phyloP scores from a whole-genome alignment of 2,888 invertebrate species.

The Drosophila aldrichi region DNA sequence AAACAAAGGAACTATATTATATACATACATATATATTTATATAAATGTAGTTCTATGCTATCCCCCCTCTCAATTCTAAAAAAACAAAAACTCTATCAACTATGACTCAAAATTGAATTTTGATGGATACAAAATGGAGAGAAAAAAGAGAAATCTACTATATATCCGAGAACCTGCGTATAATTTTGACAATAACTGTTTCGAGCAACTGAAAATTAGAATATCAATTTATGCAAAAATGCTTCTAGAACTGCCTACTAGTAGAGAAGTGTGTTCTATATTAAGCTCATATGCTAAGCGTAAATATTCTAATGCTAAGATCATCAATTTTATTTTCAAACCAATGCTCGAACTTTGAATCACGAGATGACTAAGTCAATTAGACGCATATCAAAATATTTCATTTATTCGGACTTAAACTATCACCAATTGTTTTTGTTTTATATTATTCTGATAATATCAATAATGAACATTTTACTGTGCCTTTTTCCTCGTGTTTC shows the following conservation, averaged over 20 bases:
- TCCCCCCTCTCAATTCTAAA: constrained; percentile 19
- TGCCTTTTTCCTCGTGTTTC: constrained; percentile 74
- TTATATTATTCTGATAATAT: neutral
- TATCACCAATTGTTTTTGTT: constrained; percentile 1
- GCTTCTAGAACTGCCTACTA: constrained; percentile 56
- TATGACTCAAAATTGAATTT: constrained; percentile 68
- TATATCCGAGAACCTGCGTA: constrained; percentile 57
- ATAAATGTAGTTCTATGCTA: constrained; percentile 48
- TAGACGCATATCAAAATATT: constrained; percentile 69
- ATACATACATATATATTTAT: constrained; percentile 34
- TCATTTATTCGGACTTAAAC: constrained; percentile 24
- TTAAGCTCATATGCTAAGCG: constrained; percentile 33
- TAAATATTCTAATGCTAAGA: constrained; percentile 58
- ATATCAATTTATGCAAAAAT: constrained; percentile 42
- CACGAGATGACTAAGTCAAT: constrained; percentile 61
- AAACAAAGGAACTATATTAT: constrained; percentile 10
- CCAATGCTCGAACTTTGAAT: constrained; percentile 41
- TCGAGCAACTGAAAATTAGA: constrained; percentile 47
- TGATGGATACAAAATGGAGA: constrained; percentile 39
- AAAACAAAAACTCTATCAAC: constrained; percentile 33
- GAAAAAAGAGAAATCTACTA: constrained; percentile 1
- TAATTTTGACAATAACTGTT: constrained; percentile 74
- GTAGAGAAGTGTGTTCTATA: constrained; percentile 36
- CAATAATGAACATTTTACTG: constrained; percentile 56
- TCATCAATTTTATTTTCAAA: constrained; percentile 36